A percentile compares a stretch with the other conserved stretches of the same genome.
Conservation (phyloP, 2,113 vertebrate genomes). For the Centrocercus urophasianus region DNA sequence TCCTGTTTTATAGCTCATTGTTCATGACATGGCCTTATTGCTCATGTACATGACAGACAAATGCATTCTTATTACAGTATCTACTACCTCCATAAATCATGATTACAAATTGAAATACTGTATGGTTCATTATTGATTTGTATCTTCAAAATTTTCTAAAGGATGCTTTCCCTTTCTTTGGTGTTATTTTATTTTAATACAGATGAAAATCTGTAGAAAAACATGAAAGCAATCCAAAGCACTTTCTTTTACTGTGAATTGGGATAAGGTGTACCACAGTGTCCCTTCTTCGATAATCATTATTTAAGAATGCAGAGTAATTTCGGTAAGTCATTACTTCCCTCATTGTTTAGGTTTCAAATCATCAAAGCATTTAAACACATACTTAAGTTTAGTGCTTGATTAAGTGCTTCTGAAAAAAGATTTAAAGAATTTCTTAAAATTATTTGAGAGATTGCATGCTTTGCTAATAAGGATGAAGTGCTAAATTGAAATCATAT, state of each 20-base stretch:
- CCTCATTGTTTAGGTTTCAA: slow-evolving; percentile 47
- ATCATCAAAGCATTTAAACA: slow-evolving; percentile 60
- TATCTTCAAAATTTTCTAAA: slow-evolving; percentile 1
- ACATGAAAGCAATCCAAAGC: background rate
- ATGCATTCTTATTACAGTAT: background rate
- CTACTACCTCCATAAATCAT: background rate
- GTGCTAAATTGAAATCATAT: slow-evolving; percentile 44
- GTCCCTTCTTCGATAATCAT: background rate
- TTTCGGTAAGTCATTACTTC: slow-evolving; percentile 36
- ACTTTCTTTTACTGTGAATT: background rate
- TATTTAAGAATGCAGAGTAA: background rate
- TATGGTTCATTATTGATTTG: slow-evolving; percentile 26
- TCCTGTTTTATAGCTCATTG: slow-evolving; percentile 26
- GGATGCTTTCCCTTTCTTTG: background rate
- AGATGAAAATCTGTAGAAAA: background rate
- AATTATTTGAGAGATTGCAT: slow-evolving; percentile 55
- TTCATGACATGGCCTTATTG: slow-evolving; percentile 17
- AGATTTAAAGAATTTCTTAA: slow-evolving; percentile 57
- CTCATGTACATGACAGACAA: slow-evolving; percentile 20
- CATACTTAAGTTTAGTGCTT: slow-evolving; percentile 49
- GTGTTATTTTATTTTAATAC: background rate
- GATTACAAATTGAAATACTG: slow-evolving; percentile 42
- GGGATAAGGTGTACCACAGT: background rate
- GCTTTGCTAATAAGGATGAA: slow-evolving; percentile 58
- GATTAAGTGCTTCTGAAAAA: slow-evolving; percentile 55